Evolutionary conservation across 2,797 vertebrate species (phyloP), one percentile per base, ranked within the genome.

Genomic region (Catostomus latipinnis): DNA sequence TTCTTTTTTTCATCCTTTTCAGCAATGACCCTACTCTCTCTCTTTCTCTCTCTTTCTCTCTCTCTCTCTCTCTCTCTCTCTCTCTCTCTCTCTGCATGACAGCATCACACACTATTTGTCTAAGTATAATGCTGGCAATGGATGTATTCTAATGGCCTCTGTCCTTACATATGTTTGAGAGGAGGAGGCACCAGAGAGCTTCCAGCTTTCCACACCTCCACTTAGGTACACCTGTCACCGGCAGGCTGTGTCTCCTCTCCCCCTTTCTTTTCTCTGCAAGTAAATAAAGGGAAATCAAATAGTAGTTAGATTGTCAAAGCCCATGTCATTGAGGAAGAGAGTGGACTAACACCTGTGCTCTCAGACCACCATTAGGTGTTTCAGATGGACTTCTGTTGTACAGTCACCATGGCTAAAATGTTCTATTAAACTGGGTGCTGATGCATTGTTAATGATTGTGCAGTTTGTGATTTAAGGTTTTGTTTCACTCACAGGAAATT

Each of bases 171-270:
- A 63, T 82, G 65, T 76, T 43, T 57, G 34, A 45, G 72, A 81
- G 48, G 53, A 53, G 80, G 54, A 14, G 69, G 54, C 43, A 50
- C 78, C 75, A 73, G 58, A 16, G 16, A 79, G 68, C 74, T 71
- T 60, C 68, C 84, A 80, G 71, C 34, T 63, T 85, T 53, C 81
- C 61, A 78, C 63, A 81, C 56, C 22, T 81, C 18, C 45, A 61
- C 75, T 60, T 61, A 68, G 68, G 54, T 88, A 82, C 91, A 93
- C 91, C 92, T 94, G 90, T 89, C 84, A 83, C 73, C 84, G 76
- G 49, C 48, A 67, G 53, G 10, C 46, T 43, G 22, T 61, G 61
- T 62, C 48, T 43, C 22, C 66, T 46, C 50, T 46, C 12, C 82
- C 74, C 70, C 57, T n/a, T 60, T 78, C 69, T 85, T 46, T 72